Evolutionary conservation across 2,888 invertebrate species (phyloP).

Genomic region (Drosophila phalerata): DNA sequence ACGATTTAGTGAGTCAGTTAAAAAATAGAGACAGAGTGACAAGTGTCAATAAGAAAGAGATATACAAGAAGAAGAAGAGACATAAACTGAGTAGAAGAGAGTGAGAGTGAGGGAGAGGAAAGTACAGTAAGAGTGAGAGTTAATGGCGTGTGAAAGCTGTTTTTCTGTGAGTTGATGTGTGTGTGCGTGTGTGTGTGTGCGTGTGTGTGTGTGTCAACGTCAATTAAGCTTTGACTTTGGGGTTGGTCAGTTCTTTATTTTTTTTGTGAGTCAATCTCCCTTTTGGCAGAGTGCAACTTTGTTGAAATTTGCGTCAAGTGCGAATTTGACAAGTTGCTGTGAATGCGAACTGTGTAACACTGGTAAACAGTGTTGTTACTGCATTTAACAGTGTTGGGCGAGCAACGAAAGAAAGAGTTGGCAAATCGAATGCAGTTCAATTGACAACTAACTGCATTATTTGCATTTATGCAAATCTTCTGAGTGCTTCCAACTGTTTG

Average conservation of each 20-base stretch:
- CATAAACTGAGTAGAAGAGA: background rate
- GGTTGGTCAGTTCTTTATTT: conserved; percentile 1
- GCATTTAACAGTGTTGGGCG: background rate
- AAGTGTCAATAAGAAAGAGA: conserved; percentile 4
- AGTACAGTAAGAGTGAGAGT: conserved; percentile 6
- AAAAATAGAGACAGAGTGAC: background rate
- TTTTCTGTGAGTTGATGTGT: background rate
- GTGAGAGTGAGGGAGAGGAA: background rate
- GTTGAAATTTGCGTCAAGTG: background rate
- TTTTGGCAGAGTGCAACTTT: background rate
- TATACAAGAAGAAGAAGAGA: background rate
- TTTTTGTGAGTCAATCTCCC: background rate
- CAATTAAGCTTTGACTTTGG: conserved; percentile 3
- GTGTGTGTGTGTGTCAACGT: conserved; percentile 1
- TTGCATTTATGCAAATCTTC: conserved; percentile 47
- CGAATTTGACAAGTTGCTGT: background rate
- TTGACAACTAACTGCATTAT: conserved; percentile 29
- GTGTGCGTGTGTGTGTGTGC: background rate
- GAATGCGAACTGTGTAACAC: background rate
- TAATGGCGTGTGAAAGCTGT: conserved; percentile 19
- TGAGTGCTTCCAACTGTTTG: conserved; percentile 34
- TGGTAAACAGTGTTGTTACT: conserved; percentile 6
- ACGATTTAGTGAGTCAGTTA: background rate
- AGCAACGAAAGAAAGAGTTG: background rate
- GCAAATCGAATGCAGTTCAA: conserved; percentile 25